These are phyloP conservation scores for Eidolon dupreanum DNA, from an alignment of 2,797 vertebrate genomes.

Conservation along the genomic window DNA sequence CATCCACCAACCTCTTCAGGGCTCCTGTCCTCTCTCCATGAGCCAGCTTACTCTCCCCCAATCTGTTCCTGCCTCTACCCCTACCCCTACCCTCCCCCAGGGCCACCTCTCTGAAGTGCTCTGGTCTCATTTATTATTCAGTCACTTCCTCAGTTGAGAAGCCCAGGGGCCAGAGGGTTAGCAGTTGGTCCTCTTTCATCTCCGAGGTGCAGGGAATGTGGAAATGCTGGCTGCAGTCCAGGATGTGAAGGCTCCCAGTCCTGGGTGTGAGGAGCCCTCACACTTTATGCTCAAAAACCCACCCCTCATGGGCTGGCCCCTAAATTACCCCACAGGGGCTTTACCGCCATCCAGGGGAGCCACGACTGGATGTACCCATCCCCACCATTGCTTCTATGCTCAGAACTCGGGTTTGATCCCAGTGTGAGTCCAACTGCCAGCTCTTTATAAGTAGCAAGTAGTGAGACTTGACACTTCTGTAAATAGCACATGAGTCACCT, in stretches of 20 bases:
- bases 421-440: not conserved
- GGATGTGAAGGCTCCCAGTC: not conserved
- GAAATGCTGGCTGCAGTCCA: not conserved
- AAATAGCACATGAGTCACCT: not conserved
- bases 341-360: not conserved
- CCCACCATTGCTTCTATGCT: not conserved
- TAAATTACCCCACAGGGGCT: not conserved
- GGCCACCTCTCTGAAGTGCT: slow-evolving; percentile 64
- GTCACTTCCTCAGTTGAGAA: slow-evolving; percentile 54
- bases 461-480: not conserved
- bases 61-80: not conserved
- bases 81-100: slow-evolving; percentile 33
- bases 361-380: not conserved
- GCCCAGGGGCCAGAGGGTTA: slow-evolving; percentile 50
- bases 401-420: not conserved
- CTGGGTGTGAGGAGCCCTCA: not conserved
- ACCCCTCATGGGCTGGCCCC: not conserved
- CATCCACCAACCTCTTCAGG: not conserved
- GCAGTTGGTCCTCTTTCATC: slow-evolving; percentile 57
- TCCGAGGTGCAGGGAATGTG: slow-evolving; percentile 43
- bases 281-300: not conserved
- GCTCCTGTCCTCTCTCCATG: not conserved
- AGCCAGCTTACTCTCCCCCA: not conserved
- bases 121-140: slow-evolving; percentile 72
- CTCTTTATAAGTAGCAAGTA: not conserved